Evolutionary conservation across 2,797 vertebrate genomes (phyloP).

Genomic region (Thunnus albacares): DNA sequence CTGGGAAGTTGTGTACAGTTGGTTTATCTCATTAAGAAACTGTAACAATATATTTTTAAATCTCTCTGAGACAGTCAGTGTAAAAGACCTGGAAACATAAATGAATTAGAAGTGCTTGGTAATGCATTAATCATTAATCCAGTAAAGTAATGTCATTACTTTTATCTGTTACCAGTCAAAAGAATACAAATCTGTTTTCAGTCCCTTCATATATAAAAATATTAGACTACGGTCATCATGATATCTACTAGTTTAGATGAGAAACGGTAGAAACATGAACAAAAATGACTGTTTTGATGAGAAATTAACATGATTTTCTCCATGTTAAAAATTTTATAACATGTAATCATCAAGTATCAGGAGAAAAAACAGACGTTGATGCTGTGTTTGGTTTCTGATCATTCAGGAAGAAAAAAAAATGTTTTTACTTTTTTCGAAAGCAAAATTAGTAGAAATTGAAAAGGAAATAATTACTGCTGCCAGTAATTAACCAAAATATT

Average conservation of each 20-base stretch:
- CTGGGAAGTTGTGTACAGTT: slow-evolving; percentile 40
- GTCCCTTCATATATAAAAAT: slow-evolving; percentile 16
- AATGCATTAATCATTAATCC: slow-evolving; percentile 55
- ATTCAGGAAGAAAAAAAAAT: slow-evolving; percentile 9
- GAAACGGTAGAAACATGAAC: background rate
- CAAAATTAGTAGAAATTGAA: slow-evolving; percentile 28
- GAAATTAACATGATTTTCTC: slow-evolving; percentile 21
- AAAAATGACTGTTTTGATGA: slow-evolving; percentile 1
- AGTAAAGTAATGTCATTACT: slow-evolving; percentile 34
- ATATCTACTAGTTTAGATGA: slow-evolving; percentile 5
- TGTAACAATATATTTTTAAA: slow-evolving; percentile 33
- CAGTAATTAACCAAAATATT: slow-evolving; percentile 2
- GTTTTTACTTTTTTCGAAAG: background rate
- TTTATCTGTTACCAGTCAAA: slow-evolving; percentile 6
- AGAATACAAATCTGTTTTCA: background rate
- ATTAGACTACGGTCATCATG: background rate
- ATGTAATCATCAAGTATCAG: background rate
- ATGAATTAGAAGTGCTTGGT: slow-evolving; percentile 40
- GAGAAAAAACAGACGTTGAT: background rate
- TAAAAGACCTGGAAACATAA: slow-evolving; percentile 48
- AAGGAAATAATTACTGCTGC: slow-evolving; percentile 12
- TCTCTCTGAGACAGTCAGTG: slow-evolving; percentile 57
- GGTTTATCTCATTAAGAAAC: slow-evolving; percentile 19
- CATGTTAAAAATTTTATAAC: background rate
- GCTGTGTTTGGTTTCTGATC: background rate